Evolutionary conservation across 2,888 invertebrate genomes (phyloP).

Genomic region (Plagodis pulveraria): DNA sequence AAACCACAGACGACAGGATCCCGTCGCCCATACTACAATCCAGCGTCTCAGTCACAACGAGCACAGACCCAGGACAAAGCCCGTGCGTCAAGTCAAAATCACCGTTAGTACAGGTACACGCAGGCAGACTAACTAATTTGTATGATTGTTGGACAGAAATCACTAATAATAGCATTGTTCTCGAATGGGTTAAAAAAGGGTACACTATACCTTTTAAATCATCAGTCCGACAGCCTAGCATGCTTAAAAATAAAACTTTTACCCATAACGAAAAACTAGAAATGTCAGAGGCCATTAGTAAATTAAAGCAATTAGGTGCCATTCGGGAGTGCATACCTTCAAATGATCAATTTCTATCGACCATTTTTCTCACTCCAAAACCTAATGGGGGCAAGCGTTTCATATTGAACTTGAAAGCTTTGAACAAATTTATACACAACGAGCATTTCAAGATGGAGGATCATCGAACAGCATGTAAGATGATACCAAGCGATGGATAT

Average conservation of each 20-base stretch:
- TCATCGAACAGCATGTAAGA: slow-evolving; percentile 3
- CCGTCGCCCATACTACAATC: too few species aligned
- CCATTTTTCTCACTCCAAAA: background rate
- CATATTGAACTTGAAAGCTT: slow-evolving; percentile 2
- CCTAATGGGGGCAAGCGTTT: slow-evolving; percentile 1
- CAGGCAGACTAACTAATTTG: slow-evolving; percentile 25
- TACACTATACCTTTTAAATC: slow-evolving; percentile 8
- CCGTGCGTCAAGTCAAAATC: too few species aligned
- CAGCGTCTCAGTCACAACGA: too few species aligned
- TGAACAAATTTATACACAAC: slow-evolving; percentile 2
- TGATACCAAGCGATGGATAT: slow-evolving; percentile 1
- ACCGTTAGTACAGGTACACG: slow-evolving; percentile 29
- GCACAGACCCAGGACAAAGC: too few species aligned
- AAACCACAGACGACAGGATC: too few species aligned
- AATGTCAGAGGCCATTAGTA: slow-evolving; percentile 1
- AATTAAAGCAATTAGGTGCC: background rate
- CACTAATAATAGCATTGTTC: slow-evolving; percentile 11
- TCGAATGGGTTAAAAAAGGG: slow-evolving; percentile 12
- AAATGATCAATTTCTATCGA: background rate
- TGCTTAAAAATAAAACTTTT: slow-evolving; percentile 2
- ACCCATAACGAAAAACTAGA: slow-evolving; percentile 3
- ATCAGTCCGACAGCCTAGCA: background rate
- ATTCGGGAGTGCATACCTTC: background rate
- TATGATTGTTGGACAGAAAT: slow-evolving; percentile 26
- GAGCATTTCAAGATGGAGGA: slow-evolving; percentile 7